A percentile compares a stretch with the other conserved stretches of the same genome.
Evolutionary conservation across 30 jellyfish, hydroid and myxozoan species (phyloP).

Genomic region (Aurelia aurita): DNA sequence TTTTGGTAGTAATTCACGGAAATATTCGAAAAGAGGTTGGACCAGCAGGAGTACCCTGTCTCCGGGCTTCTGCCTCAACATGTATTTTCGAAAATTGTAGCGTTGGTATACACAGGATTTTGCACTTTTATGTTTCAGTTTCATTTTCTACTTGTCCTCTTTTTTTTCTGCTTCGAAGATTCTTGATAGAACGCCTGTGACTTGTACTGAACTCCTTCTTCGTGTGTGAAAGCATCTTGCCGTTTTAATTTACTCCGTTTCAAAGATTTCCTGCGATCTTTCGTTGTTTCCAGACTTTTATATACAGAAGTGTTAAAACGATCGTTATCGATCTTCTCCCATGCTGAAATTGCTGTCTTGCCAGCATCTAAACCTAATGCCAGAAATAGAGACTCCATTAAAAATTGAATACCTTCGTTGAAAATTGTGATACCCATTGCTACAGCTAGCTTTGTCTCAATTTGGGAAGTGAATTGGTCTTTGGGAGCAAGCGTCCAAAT

Average conservation of each 20-base stretch:
- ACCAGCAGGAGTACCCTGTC: too few species aligned
- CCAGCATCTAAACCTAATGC: not conserved
- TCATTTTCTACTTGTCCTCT: not conserved
- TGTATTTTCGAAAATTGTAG: too few species aligned
- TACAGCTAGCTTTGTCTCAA: slow-evolving; percentile 21
- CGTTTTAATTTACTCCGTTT: not conserved
- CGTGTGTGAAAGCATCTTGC: not conserved
- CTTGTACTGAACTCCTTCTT: not conserved
- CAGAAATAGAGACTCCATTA: not conserved
- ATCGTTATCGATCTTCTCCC: not conserved
- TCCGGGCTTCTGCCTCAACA: too few species aligned
- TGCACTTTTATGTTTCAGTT: too few species aligned
- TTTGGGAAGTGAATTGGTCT: slow-evolving; percentile 16
- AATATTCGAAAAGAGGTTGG: too few species aligned
- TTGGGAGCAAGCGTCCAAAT: slow-evolving; percentile 6
- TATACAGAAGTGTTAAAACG: not conserved
- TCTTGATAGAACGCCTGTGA: not conserved
- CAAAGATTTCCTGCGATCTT: not conserved
- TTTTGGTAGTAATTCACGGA: too few species aligned
- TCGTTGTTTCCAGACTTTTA: not conserved
- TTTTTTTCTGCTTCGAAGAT: not conserved
- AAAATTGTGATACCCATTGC: not conserved
- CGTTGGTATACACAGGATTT: too few species aligned
- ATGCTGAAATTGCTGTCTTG: not conserved
- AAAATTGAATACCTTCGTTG: slow-evolving; percentile 4